phyloP scores from a whole-genome alignment of 2,113 vertebrate genomes.

The Actinemys pallida region DNA sequence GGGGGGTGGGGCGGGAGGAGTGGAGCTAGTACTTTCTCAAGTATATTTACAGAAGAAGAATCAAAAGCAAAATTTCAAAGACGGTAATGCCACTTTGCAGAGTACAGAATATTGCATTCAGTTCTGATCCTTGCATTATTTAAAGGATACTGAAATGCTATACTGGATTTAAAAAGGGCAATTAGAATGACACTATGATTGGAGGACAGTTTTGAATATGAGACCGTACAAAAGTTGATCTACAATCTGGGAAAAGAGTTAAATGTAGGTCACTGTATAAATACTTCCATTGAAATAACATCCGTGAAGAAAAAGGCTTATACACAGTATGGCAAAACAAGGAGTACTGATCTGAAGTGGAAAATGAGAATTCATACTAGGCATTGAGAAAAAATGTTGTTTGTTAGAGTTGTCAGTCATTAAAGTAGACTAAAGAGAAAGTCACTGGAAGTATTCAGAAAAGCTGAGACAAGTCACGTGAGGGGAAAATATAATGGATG shows the following conservation, averaged over 20 bases:
- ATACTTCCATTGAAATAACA: background rate
- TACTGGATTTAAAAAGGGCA: slow-evolving; percentile 49
- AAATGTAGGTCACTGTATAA: slow-evolving; percentile 21
- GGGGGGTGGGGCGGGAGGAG: background rate
- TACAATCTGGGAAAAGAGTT: background rate
- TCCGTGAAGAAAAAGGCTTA: background rate
- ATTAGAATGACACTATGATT: slow-evolving; percentile 52
- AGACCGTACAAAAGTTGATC: no score
- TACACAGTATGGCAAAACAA: background rate
- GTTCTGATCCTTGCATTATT: slow-evolving; percentile 39
- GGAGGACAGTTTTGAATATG: slow-evolving; percentile 50
- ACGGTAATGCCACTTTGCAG: slow-evolving; percentile 6
- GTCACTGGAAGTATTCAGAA: background rate
- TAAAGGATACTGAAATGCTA: background rate
- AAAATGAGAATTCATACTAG: slow-evolving; percentile 48
- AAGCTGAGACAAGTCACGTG: background rate
- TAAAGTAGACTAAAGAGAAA: background rate
- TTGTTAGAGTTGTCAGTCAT: background rate
- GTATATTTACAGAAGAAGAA: background rate
- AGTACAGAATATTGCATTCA: slow-evolving; percentile 43
- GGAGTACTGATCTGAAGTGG: background rate
- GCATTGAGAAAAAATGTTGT: background rate
- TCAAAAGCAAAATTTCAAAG: slow-evolving; percentile 42
- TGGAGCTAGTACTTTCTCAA: background rate
- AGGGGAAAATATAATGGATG: accelerated